A percentile compares a stretch with the other conserved stretches of the same genome.
These are phyloP conservation scores for Carassius auratus DNA, from an alignment of 2,113 vertebrate genomes.

Conservation along the genomic window DNA sequence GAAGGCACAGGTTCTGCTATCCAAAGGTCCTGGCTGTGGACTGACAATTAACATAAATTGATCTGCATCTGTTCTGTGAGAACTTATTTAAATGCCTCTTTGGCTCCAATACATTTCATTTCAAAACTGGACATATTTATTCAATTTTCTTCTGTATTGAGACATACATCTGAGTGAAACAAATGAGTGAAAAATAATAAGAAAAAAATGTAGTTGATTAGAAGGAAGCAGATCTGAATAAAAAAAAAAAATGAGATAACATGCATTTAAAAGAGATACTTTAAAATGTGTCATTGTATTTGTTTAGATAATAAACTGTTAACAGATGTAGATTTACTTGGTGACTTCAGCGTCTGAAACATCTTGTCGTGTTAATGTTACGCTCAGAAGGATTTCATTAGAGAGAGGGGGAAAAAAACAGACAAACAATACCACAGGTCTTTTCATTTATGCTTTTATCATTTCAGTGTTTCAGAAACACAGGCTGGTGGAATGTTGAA, in stretches of 20 bases:
- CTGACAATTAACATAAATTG: background rate
- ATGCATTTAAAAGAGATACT: background rate
- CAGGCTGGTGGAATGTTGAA: background rate
- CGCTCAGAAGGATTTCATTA: background rate
- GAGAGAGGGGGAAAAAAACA: background rate
- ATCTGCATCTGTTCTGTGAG: background rate
- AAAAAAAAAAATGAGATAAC: background rate
- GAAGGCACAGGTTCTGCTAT: background rate
- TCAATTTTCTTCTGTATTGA: background rate
- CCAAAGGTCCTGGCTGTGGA: background rate
- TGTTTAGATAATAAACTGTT: background rate
- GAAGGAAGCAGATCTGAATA: background rate
- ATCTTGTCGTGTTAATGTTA: background rate
- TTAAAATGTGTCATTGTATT: background rate
- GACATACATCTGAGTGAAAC: background rate
- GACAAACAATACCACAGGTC: background rate
- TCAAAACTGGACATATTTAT: background rate
- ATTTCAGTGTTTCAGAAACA: background rate
- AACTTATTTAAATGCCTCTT: background rate
- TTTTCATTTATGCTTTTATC: background rate
- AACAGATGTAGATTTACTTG: background rate
- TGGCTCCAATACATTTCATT: too few species aligned
- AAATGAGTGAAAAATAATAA: background rate
- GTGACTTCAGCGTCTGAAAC: background rate
- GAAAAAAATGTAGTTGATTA: background rate